Base-by-base conservation (phyloP, 2,797 vertebrate genomes). In the Etheostoma nigrum region DNA sequence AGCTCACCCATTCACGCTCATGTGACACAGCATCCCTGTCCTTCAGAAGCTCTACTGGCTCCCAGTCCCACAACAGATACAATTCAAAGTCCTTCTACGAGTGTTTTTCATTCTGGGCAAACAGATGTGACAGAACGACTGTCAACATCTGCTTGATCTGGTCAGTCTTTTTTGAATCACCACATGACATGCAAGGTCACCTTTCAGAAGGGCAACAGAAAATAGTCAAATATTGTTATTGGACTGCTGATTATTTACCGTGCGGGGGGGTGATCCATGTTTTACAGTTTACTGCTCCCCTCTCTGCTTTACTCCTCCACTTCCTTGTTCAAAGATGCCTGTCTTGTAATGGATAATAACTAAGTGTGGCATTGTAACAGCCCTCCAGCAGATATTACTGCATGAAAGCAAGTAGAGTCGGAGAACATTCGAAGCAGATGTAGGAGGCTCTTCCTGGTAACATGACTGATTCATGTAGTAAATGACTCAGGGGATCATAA, bases 301-400 rank as follows among this genome's bases (percentile, higher is more conserved):
- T 79, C 61, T 44, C 57, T 52, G 42, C 73, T 75, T 88, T 83
- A 84, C 81, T 88, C 86, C 86, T 90, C 78, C 89, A 83, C 89
- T 83, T 87, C 86, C 86, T 85, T 55, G 69, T 79, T 87, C 86
- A 73, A 44, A 36, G 75, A 79, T 75, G 59, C 55, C 76, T 76
- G 67, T 74, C 59, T 21, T 77, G 72, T 82, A 52, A 60, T 14
- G 47, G 27, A 79, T 51, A 52, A 75, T 69, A 76, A 44, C 0
- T 1, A 42, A 59, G 42, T 27, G 65, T 69, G 57, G 58, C 54
- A 61, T 49, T 55, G 13, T 16, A 33, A n/a, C 30, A 72, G 58
- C 25, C 19, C 42, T 72, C 52, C 21, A 67, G 67, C 15, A 79
- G 59, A 60, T 76, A 63, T 36, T 12, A 36, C n/a, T 12, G 11